Base-by-base conservation (phyloP, 2,888 invertebrate species). In the Plebejus melissa region DNA sequence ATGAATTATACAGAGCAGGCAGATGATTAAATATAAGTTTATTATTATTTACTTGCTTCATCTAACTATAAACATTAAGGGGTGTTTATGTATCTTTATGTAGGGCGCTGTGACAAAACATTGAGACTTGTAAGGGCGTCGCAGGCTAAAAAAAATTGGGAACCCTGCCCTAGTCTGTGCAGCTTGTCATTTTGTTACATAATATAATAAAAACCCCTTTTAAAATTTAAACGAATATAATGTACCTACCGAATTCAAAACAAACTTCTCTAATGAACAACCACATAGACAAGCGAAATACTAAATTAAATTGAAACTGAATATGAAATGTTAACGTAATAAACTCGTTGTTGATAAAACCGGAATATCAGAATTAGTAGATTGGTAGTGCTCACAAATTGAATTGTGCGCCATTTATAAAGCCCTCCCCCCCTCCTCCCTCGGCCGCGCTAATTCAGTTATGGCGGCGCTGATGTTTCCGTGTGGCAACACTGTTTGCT, bases 391-490 rank as follows among this genome's bases (percentile, higher is more conserved):
- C 72, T 72, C 72, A 50, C 72, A 72, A 72, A 72, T 72, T 72
- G 72, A 72, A 72, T 72, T 72, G 13, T 72, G 28, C 7, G 72
- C 72, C 72, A 54, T 72, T 72, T 72, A 72, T 72, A 32, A 71
- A 71, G 71, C 71, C 65, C 32, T 13, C 32, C 32, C 5, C 5
- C 65, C 22, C 32, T 11, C 32, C 65, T 13, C 32, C 58, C 65
- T 32, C 32, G 72, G 50, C 72, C 50, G 22, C 32, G 16, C 50
- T 80, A 85, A 86, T 84, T 82, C 80, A 82, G 79, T 85, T 84
- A 84, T 77, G 80, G 79, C 76, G 77, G 72, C 76, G 77, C 50
- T 32, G 71, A 71, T 46, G 71, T 46, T 46, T 46, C 71, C 50
- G 72, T 72, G 72, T 72, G 72, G 72, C 72, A 54, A 72, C 72